phyloP scores from a whole-genome alignment of 2,797 vertebrate species.

The Etheostoma perlongum region DNA sequence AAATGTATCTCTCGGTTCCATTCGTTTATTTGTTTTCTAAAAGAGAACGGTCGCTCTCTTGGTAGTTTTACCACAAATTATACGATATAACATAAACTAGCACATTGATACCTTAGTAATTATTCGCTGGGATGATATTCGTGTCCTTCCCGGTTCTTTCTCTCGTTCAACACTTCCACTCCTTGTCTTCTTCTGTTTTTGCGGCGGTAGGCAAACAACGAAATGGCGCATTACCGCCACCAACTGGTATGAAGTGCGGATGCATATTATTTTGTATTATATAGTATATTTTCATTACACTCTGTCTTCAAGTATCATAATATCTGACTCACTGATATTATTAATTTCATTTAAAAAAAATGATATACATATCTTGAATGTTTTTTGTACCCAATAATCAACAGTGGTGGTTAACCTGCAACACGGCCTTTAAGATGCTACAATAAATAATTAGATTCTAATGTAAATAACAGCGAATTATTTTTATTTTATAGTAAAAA shows the following conservation, averaged over 20 bases:
- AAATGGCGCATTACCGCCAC: constrained; percentile 19
- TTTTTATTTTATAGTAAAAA: background rate
- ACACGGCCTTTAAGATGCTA: too few relatives aligned
- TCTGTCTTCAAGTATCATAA: background rate
- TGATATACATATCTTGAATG: too few relatives aligned
- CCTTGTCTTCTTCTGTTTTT: constrained; percentile 25
- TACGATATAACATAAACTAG: background rate
- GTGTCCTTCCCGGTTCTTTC: background rate
- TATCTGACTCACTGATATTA: too few relatives aligned
- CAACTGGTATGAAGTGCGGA: background rate
- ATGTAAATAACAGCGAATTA: too few relatives aligned
- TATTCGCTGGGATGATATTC: background rate
- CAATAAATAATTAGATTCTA: too few relatives aligned
- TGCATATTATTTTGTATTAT: too few relatives aligned
- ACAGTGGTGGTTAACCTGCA: too few relatives aligned
- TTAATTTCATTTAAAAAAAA: too few relatives aligned
- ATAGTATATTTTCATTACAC: too few relatives aligned
- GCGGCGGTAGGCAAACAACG: background rate
- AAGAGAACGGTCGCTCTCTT: rapidly evolving
- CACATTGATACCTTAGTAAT: constrained; percentile 15
- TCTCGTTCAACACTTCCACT: background rate
- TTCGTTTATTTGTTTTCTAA: background rate
- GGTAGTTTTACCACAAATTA: rapidly evolving
- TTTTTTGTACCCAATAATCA: too few relatives aligned
- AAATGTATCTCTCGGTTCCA: too few relatives aligned